Base-by-base conservation (phyloP, 2,113 vertebrate genomes). In the Apaloderma vittatum region DNA sequence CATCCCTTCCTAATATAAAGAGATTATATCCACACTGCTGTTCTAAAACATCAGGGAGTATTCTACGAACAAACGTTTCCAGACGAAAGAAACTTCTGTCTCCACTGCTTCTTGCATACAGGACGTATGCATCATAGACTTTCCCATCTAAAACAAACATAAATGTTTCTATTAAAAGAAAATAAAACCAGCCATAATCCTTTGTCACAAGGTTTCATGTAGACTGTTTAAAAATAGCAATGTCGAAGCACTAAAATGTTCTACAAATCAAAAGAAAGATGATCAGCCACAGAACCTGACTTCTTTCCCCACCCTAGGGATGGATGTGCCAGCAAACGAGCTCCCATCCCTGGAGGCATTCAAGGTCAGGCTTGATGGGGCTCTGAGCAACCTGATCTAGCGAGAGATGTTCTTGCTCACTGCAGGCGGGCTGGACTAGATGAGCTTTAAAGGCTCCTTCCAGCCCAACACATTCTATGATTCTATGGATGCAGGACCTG, bases 1-100 rank as follows among this genome's bases (percentile, higher is more conserved):
- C 98, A 94, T 99, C 99, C 15, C 99, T 98, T 88, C 99, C 98
- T 29, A 98, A 91, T 91, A 99, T 99, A 88, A 99, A 99, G 20
- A 99, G 98, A 67, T 97, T 98, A 92, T 99, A 99, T 72, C 98
- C 99, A 71, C 98, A 99, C 9, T 98, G 96, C n/a, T 94, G 97
- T 95, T 99, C 99, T 94, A 99, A 95, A 74, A 99, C 98, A 55
- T 98, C 95, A 1, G 99, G 99, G 26, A 99, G 93, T 9, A 97
- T 91, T n/a, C 97, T 97, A 65, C 85, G 48, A 52, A 98, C 99
- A 91, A 99, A 98, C 1, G 43, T 95, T 76, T 98, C 94, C 94
- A 98, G 26, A 3, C 3, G 55, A 9, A 8, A 94, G 7, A 58
- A 55, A 30, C n/a, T 90, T 86, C 73, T 88, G 80, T 45, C 80